phyloP scores from a whole-genome alignment of 2,888 invertebrate species.

The Brachylomia viminalis region DNA sequence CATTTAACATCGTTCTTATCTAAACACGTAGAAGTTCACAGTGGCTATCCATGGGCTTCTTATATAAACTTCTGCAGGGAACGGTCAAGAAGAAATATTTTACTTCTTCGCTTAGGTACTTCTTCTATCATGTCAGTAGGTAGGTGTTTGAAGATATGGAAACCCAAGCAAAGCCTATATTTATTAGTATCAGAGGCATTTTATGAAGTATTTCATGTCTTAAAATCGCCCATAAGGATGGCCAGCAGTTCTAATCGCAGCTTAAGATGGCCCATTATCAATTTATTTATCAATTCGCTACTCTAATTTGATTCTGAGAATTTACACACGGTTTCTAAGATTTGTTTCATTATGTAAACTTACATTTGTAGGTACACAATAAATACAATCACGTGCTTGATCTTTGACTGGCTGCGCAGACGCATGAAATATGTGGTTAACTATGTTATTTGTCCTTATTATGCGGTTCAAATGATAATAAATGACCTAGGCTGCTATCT shows the following conservation, averaged over 20 bases:
- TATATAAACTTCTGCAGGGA: no score
- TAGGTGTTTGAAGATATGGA: not conserved
- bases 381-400: conserved; percentile 30
- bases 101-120: no score
- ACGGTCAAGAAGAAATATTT: no score
- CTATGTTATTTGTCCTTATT: conserved; percentile 31
- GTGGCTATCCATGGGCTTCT: not conserved
- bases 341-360: conserved; percentile 1
- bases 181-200: not conserved
- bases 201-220: not conserved
- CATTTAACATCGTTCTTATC: not conserved
- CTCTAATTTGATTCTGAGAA: not conserved
- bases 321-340: conserved; percentile 4
- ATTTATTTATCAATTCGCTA: not conserved
- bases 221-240: no score
- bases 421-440: conserved; percentile 33
- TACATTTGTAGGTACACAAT: conserved; percentile 12
- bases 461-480: conserved; percentile 39
- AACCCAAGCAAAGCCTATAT: not conserved
- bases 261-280: not conserved
- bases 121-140: not conserved
- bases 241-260: not conserved
- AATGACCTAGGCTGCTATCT: conserved; percentile 5
- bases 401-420: conserved; percentile 38
- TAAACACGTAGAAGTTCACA: not conserved